Evolutionary conservation across 2,888 invertebrate genomes (phyloP), one percentile per base, ranked within the genome.

Genomic region (Clanis bilineata): DNA sequence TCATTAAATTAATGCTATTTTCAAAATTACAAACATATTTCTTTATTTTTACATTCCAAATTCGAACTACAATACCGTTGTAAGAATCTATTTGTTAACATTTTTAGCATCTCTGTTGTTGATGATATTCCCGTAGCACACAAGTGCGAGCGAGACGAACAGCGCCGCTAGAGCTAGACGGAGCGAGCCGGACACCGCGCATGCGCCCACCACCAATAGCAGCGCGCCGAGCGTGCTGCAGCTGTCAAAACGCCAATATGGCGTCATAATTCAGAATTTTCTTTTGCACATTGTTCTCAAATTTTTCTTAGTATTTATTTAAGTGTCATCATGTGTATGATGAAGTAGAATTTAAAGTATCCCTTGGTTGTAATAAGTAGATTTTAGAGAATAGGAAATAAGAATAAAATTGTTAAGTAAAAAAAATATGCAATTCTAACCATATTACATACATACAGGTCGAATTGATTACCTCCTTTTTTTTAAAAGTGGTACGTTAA

Each of bases 151-250:
- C 23, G 85, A 81, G 74, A 90, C 79, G 45, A 88, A 78, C 58
- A 87, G 79, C 62, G 84, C 80, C 65, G 82, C 80, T 68, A 88
- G 84, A 79, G 88, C 83, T 80, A 87, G 79, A 70, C 88, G 88
- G 23, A 87, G 80, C 57, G 85, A 88, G 66, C 85, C 89, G 64
- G 81, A 82, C 77, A 85, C 72, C 43, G 79, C 82, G 76, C 88
- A 85, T 25, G 85, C 83, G 64, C 85, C 77, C 41, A 80, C 72
- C 61, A 83, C 82, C 3, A 88, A 81, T 62, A 86, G 70, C 63
- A 85, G 70, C 51, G 83, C 82, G 58, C 83, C 84, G 55, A 85
- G 68, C 62, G 80, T 79, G 62, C 82, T 77, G 77, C 76, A 76
- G 73, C 85, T 84, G 81, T 73, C 60, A 59, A 59, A 59, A 23